Conservation (phyloP, 2,888 invertebrate genomes). For the Argyra leucocephala region DNA sequence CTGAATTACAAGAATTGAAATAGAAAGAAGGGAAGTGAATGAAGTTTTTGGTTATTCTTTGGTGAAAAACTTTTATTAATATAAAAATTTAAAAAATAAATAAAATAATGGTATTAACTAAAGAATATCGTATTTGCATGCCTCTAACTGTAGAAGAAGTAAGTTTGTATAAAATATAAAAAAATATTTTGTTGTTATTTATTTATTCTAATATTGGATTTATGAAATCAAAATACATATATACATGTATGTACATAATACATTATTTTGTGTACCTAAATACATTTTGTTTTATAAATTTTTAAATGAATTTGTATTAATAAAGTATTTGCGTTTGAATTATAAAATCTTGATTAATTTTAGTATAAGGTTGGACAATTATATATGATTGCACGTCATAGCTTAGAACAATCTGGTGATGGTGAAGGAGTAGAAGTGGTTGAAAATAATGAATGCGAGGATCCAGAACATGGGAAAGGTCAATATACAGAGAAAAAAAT, state of each 20-base stretch:
- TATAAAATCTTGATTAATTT: slow-evolving; percentile 13
- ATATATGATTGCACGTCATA: slow-evolving; percentile 91
- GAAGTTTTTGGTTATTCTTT: too few relatives aligned
- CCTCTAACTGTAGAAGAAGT: slow-evolving; percentile 88
- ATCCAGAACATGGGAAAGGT: slow-evolving; percentile 70
- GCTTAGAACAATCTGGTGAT: slow-evolving; percentile 78
- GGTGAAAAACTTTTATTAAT: too few relatives aligned
- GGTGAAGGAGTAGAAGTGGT: slow-evolving; percentile 89
- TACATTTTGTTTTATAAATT: neutral
- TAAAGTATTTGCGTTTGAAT: slow-evolving; percentile 11
- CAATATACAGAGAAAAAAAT: slow-evolving; percentile 86
- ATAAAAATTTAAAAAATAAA: neutral
- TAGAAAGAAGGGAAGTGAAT: too few relatives aligned
- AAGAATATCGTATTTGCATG: slow-evolving; percentile 88
- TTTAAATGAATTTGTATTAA: neutral
- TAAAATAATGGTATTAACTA: slow-evolving; percentile 67
- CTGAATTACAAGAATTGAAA: too few relatives aligned
- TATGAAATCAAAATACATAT: neutral
- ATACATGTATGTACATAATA: too few relatives aligned
- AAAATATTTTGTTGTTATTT: neutral
- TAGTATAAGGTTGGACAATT: slow-evolving; percentile 86
- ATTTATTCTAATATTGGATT: neutral
- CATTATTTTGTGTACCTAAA: neutral
- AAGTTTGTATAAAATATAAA: slow-evolving; percentile 27
- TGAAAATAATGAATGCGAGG: slow-evolving; percentile 68